Evolutionary conservation across 2,797 vertebrate species (phyloP).

Genomic region (Eulemur rubriventer): DNA sequence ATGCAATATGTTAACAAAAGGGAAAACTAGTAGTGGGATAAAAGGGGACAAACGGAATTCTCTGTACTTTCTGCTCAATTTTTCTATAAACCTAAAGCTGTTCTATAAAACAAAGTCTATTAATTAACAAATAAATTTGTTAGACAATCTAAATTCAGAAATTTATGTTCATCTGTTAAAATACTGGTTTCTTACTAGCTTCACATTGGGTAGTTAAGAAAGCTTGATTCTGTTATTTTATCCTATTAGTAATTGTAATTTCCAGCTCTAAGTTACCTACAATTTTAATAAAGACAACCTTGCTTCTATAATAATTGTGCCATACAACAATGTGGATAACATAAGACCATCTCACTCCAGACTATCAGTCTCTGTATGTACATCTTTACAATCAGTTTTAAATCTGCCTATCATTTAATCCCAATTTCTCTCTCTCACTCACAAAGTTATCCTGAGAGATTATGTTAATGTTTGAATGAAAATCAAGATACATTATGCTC

Average conservation of each 20-base stretch:
- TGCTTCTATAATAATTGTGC: not conserved
- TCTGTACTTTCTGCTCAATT: not conserved
- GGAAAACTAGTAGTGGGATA: not conserved
- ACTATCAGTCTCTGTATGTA: not conserved
- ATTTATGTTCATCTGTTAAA: not conserved
- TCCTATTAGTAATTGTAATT: not conserved
- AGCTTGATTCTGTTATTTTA: not conserved
- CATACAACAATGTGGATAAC: not conserved
- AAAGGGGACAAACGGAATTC: not conserved
- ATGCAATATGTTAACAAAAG: not conserved
- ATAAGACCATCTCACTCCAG: not conserved
- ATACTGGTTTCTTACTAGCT: not conserved
- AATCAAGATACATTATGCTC: not conserved
- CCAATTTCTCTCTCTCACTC: not conserved
- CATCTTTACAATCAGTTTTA: not conserved
- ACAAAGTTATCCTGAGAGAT: not conserved
- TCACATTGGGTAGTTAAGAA: not conserved
- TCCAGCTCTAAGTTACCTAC: not conserved
- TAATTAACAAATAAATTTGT: not conserved
- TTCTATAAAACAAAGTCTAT: not conserved
- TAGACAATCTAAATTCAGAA: not conserved
- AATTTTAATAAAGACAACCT: not conserved
- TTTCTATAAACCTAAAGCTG: not conserved
- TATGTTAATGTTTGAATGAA: not conserved
- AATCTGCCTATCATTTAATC: not conserved